phyloP scores from a whole-genome alignment of 1,140 invertebrate species.

The Drosophila erecta region DNA sequence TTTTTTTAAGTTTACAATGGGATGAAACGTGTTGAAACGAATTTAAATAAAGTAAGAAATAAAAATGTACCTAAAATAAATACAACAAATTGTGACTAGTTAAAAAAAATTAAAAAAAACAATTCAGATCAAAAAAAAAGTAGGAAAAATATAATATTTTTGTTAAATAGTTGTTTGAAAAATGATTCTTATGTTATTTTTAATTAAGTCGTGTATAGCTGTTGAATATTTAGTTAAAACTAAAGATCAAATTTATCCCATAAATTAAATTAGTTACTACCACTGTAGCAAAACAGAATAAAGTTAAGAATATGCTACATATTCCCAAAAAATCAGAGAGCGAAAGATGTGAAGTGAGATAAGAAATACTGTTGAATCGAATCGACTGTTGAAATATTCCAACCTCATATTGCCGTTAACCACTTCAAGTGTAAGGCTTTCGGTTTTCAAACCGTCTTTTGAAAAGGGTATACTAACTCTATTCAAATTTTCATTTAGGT shows the following conservation, averaged over 20 bases:
- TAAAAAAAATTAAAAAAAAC: background rate
- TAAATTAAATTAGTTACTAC: background rate
- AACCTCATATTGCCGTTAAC: slow-evolving; percentile 20
- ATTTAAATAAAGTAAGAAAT: background rate
- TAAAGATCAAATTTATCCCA: too few species aligned
- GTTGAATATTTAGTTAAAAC: too few species aligned
- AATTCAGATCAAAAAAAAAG: too few species aligned
- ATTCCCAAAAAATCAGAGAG: slow-evolving; percentile 10
- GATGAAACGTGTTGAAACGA: slow-evolving; percentile 1
- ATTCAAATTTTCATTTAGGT: slow-evolving; percentile 85
- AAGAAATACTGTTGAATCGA: slow-evolving; percentile 10
- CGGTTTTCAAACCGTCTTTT: background rate
- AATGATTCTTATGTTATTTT: too few species aligned
- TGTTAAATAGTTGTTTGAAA: too few species aligned
- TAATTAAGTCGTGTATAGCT: too few species aligned
- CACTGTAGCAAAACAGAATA: slow-evolving; percentile 9
- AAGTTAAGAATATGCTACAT: slow-evolving; percentile 5
- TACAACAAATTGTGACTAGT: background rate
- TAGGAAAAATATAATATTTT: background rate
- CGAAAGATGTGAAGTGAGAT: slow-evolving; percentile 13
- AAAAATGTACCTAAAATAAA: background rate
- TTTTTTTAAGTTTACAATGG: slow-evolving; percentile 22
- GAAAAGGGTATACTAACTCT: slow-evolving; percentile 22
- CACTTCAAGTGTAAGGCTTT: slow-evolving; percentile 5
- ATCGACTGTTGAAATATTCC: slow-evolving; percentile 21